phyloP scores from a whole-genome alignment of 2,797 vertebrate genomes.

The Sternarchorhynchus goeldii region DNA sequence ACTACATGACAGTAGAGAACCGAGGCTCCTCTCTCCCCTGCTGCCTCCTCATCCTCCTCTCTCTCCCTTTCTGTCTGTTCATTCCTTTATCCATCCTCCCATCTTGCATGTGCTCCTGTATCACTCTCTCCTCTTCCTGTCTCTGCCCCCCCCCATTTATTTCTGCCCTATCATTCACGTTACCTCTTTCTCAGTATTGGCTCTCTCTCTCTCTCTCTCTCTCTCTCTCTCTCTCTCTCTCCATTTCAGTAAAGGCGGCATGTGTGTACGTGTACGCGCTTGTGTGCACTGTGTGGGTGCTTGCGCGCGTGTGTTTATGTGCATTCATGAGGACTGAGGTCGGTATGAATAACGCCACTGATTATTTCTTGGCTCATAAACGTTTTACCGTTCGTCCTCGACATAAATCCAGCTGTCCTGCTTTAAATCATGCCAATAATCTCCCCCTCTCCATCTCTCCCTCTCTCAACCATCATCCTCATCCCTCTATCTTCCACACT shows the following conservation, averaged over 20 bases:
- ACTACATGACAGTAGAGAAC: constrained; percentile 70
- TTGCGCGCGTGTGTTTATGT: constrained; percentile 20
- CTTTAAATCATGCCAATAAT: constrained; percentile 64
- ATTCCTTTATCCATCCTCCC: constrained; percentile 41
- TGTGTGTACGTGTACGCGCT: constrained; percentile 52
- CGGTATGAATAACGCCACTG: constrained; percentile 54
- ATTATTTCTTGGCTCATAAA: constrained; percentile 70
- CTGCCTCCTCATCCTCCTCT: constrained; percentile 28
- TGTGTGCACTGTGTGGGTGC: constrained; percentile 53
- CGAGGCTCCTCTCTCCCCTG: constrained; percentile 60
- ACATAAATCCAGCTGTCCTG: constrained; percentile 59
- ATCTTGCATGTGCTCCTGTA: constrained; percentile 1
- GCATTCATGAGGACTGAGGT: constrained; percentile 16
- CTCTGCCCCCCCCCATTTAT: no score
- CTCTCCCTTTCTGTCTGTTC: constrained; percentile 45
- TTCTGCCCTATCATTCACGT: background rate
- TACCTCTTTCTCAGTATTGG: constrained; percentile 8
- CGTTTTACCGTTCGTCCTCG: constrained; percentile 63
- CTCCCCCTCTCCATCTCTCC: constrained; percentile 27
- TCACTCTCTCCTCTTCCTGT: constrained; percentile 2
- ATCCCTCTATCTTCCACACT: background rate
- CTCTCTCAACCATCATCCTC: background rate
- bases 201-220: constrained; percentile 41
- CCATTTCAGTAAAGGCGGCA: constrained; percentile 69
- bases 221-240: constrained; percentile 60